Evolutionary conservation across 1,140 invertebrate genomes (phyloP).

Genomic region (Wiebesia pumilae): DNA sequence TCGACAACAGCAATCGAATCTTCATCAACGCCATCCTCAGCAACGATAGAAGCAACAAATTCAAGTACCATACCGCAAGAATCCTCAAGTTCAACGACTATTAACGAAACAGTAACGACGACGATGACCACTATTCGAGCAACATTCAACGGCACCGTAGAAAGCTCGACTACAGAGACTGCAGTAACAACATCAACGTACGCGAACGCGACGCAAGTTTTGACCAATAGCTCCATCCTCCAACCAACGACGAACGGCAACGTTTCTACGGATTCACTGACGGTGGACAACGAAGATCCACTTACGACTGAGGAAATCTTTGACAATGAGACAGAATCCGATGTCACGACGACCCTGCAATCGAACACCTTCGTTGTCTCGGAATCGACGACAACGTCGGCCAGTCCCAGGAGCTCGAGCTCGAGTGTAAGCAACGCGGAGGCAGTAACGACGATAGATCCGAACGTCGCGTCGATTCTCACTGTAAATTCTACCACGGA

Average conservation of each 20-base stretch:
- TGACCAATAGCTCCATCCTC: not conserved
- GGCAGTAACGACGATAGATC: conserved; percentile 35
- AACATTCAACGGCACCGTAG: not conserved
- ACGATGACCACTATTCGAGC: conserved; percentile 30
- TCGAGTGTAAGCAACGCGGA: not conserved
- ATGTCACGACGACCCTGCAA: conserved; percentile 4
- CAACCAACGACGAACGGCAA: not conserved
- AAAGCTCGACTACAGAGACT: conserved; percentile 9
- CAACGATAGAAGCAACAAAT: conserved; percentile 56
- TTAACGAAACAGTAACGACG: conserved; percentile 29
- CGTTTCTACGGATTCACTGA: conserved; percentile 3
- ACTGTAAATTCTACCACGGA: conserved; percentile 63
- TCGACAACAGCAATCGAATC: conserved; percentile 61
- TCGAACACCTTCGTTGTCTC: conserved; percentile 12
- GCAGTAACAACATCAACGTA: not conserved
- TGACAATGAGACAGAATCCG: conserved; percentile 33
- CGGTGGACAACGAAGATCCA: conserved; percentile 13
- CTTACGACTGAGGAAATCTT: not conserved
- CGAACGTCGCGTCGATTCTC: conserved; percentile 60
- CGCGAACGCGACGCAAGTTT: conserved; percentile 18
- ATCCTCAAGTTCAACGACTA: conserved; percentile 35
- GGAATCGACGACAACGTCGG: conserved; percentile 20
- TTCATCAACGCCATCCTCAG: conserved; percentile 60
- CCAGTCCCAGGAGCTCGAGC: not conserved
- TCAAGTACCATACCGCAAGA: not conserved